A percentile compares a stretch with the other conserved stretches of the same genome.
These are phyloP conservation scores for Antedon mediterranea DNA, from an alignment of 53 echinoderm and acorn worm species.

Conservation along the genomic window DNA sequence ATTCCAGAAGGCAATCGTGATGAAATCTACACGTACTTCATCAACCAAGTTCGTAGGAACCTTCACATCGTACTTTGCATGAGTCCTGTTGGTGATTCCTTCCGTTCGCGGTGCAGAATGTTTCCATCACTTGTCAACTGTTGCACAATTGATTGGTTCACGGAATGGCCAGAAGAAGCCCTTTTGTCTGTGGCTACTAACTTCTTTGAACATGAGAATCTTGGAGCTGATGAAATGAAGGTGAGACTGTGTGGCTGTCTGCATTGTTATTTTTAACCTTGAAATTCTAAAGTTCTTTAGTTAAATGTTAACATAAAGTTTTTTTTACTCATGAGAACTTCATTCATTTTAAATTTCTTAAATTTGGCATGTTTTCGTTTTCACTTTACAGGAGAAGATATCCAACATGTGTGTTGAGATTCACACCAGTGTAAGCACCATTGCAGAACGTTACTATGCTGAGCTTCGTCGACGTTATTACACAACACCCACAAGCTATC, in stretches of 20 bases:
- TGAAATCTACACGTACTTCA: slow-evolving; percentile 99
- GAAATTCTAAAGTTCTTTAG: background rate
- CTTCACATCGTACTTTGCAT: slow-evolving; percentile 99
- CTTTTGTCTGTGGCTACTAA: slow-evolving; percentile 78
- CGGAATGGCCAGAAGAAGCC: slow-evolving; percentile 96
- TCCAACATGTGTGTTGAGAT: slow-evolving; percentile 99
- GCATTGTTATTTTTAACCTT: background rate
- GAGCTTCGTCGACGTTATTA: slow-evolving; percentile 93
- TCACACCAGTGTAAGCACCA: slow-evolving; percentile 89
- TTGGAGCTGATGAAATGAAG: slow-evolving; percentile 88
- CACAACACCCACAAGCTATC: slow-evolving; percentile 96
- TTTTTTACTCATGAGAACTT: too few relatives aligned
- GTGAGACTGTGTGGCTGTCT: slow-evolving; percentile 8
- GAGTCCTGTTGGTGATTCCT: slow-evolving; percentile 95
- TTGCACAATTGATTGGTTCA: slow-evolving; percentile 99
- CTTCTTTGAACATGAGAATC: slow-evolving; percentile 75
- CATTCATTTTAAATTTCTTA: too few relatives aligned
- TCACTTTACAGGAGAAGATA: slow-evolving; percentile 46
- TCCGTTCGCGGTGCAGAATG: slow-evolving; percentile 86
- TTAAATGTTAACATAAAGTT: too few relatives aligned
- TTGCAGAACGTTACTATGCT: slow-evolving; percentile 81
- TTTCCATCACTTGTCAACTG: slow-evolving; percentile 97
- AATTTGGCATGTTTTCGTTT: background rate
- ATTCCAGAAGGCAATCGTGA: slow-evolving; percentile 93
- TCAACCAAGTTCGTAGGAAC: slow-evolving; percentile 87